Evolutionary conservation across 1,140 invertebrate genomes (phyloP).

Genomic region (Forficula auricularia): DNA sequence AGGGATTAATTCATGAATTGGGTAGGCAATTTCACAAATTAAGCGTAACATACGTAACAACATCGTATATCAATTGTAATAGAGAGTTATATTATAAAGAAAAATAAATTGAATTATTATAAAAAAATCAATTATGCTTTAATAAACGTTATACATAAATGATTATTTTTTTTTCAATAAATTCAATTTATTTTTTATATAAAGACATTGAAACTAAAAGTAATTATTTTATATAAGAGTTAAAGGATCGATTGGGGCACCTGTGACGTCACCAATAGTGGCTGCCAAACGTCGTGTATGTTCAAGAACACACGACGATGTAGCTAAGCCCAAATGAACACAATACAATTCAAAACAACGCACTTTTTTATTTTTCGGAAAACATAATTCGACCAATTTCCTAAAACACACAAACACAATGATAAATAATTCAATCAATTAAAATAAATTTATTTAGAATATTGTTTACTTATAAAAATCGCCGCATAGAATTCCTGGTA

Average conservation of each 20-base stretch:
- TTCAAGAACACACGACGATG: conserved; percentile 56
- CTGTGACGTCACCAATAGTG: conserved; percentile 62
- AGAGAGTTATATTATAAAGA: too few species aligned
- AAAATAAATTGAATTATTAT: too few species aligned
- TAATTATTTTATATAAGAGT: too few species aligned
- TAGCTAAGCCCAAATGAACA: conserved; percentile 60
- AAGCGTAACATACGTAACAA: too few species aligned
- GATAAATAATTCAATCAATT: conserved; percentile 3
- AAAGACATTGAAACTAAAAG: too few species aligned
- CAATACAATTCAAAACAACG: conserved; percentile 62
- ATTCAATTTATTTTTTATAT: too few species aligned
- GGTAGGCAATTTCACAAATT: too few species aligned
- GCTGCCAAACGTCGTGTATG: conserved; percentile 58
- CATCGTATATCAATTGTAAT: too few species aligned
- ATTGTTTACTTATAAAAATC: conserved; percentile 52
- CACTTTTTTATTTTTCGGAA: conserved; percentile 52
- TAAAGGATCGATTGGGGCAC: conserved; percentile 35
- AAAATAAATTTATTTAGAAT: conserved; percentile 1
- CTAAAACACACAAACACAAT: conserved; percentile 32
- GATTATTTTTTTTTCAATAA: too few species aligned
- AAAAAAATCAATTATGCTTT: too few species aligned
- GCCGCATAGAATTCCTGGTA: conserved; percentile 51
- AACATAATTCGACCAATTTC: conserved; percentile 49
- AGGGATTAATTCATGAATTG: too few species aligned
- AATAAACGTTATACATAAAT: too few species aligned